Conservation (phyloP, 2,113 vertebrate species). For the Syngnathoides biaculeatus region DNA sequence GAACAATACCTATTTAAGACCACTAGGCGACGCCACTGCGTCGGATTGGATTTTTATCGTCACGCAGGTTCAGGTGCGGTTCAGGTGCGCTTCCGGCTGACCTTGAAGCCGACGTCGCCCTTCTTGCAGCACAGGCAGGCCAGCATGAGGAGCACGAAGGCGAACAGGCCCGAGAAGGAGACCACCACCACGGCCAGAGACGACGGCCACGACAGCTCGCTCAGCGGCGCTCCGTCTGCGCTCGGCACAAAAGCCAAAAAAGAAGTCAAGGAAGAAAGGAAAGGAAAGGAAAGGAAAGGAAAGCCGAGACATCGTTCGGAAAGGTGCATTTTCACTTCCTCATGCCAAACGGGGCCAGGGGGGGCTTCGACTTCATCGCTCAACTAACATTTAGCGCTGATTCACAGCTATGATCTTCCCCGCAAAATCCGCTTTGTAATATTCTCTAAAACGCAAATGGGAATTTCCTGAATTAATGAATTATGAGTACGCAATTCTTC, state of each 20-base stretch:
- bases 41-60: neutral
- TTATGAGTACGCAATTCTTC: too few relatives aligned
- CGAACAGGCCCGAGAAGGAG: conserved; percentile 94
- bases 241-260: conserved; percentile 36
- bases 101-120: conserved; percentile 95
- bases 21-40: neutral
- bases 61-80: neutral
- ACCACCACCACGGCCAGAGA: conserved; percentile 89
- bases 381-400: too few relatives aligned
- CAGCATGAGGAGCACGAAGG: conserved; percentile 96
- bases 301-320: too few relatives aligned
- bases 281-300: too few relatives aligned
- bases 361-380: too few relatives aligned
- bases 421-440: too few relatives aligned
- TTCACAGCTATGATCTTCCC: too few relatives aligned
- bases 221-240: conserved; percentile 86
- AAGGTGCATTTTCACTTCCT: too few relatives aligned
- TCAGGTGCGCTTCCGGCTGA: conserved; percentile 31
- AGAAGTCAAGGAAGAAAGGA: neutral
- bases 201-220: conserved; percentile 94
- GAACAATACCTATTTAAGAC: neutral
- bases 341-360: too few relatives aligned
- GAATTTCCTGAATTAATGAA: too few relatives aligned
- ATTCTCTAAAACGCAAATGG: too few relatives aligned
- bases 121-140: conserved; percentile 98